A percentile compares a stretch with the other conserved stretches of the same genome.
Evolutionary conservation across 2,888 invertebrate species (phyloP).

Genomic region (Griposia aprilina): DNA sequence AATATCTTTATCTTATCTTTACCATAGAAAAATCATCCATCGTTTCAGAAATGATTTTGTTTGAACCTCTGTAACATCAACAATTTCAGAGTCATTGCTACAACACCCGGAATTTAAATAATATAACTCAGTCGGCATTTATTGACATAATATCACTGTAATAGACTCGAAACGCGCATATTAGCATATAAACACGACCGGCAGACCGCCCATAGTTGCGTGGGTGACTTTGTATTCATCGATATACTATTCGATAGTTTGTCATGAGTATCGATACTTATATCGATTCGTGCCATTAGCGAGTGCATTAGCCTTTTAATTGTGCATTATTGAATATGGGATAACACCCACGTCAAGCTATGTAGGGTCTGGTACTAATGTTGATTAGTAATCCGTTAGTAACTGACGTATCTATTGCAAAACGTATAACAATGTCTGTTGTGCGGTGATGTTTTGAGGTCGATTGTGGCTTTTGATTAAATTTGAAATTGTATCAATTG

Average conservation of each 20-base stretch:
- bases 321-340: conserved; percentile 77
- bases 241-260: conserved; percentile 70
- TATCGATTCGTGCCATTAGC: conserved; percentile 71
- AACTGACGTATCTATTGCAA: conserved; percentile 61
- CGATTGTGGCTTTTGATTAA: conserved; percentile 28
- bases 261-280: conserved; percentile 69
- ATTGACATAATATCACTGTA: conserved; percentile 80
- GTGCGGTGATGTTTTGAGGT: conserved; percentile 49
- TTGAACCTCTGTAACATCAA: background rate
- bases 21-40: background rate
- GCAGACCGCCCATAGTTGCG: conserved; percentile 75
- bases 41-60: background rate
- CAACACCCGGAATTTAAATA: conserved; percentile 2
- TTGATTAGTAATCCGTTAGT: conserved; percentile 63
- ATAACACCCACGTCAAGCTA: conserved; percentile 75
- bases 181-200: conserved; percentile 74
- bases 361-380: conserved; percentile 67
- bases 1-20: no score
- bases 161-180: conserved; percentile 77
- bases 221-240: conserved; percentile 79
- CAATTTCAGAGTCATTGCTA: background rate
- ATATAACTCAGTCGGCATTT: conserved; percentile 60
- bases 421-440: conserved; percentile 57
- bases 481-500: background rate
- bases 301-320: conserved; percentile 84